Evolutionary conservation across 2,888 invertebrate genomes (phyloP), one percentile per base, ranked within the genome.

Genomic region (Mesorhabditis spiculigera): DNA sequence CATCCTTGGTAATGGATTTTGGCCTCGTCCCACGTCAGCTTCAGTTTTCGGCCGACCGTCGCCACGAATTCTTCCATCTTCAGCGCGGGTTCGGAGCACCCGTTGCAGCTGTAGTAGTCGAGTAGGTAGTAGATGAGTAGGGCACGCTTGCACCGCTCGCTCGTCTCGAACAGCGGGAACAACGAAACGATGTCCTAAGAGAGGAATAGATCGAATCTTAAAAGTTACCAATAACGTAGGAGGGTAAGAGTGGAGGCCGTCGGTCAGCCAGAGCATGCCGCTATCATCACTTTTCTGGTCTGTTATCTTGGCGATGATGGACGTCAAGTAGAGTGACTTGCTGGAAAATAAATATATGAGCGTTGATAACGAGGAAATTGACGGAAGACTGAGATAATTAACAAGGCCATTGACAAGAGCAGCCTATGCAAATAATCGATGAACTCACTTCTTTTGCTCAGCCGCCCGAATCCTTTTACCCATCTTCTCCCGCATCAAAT

Each of bases 171-270:
- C 58, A 50, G 8, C 58, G 58, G 58, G 58, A 50, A 50, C 10
- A 50, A n/a, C n/a, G 58, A 50, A 50, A 50, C 58, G n/a, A 50
- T 10, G n/a, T 50, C 58, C 58, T 50, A 50, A 50, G n/a, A 50
- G n/a, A 50, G n/a, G 10, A 50, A 13, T 50, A 50, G n/a, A 50
- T 50, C 58, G 58, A 50, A 50, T n/a, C 8, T 50, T n/a, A 50
- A 50, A 50, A 50, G 8, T 13, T 50, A 50, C 58, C 58, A 50
- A 50, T 50, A 50, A 50, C n/a, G 58, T 50, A 13, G 58, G 58
- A 13, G 58, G 58, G n/a, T 50, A 50, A 13, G 58, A 50, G 8
- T n/a, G 58, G n/a, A n/a, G n/a, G 8, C 8, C 58, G n/a, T 50
- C 58, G 28, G 28, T 28, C 28, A 28, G 58, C 58, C 58, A 50